A percentile compares a stretch with the other conserved stretches of the same genome.
phyloP scores from a whole-genome alignment of 2,113 vertebrate species.

The Ciconia maguari region DNA sequence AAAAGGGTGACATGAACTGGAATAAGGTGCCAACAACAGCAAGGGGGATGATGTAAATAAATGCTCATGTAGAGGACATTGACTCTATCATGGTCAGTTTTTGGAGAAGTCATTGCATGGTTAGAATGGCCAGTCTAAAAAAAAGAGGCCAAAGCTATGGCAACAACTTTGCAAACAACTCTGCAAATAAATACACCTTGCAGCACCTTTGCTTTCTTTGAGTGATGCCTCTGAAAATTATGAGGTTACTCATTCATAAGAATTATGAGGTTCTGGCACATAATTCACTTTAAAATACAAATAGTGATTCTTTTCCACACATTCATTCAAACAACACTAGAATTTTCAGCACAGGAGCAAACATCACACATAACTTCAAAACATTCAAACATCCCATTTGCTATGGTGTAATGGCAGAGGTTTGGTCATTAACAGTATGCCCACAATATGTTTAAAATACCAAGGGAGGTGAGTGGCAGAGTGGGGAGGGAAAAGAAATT shows the following conservation, averaged over 20 bases:
- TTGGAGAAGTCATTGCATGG: neutral
- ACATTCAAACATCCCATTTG: neutral
- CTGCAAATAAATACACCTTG: neutral
- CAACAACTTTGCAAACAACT: neutral
- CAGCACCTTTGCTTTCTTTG: neutral
- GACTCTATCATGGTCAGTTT: neutral
- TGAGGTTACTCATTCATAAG: neutral
- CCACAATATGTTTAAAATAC: neutral
- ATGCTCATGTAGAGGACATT: neutral
- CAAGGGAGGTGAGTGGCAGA: neutral
- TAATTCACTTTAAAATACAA: neutral
- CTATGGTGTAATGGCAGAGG: neutral
- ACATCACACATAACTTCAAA: neutral
- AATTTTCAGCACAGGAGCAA: neutral
- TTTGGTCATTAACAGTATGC: neutral
- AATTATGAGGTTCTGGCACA: neutral
- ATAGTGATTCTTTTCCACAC: neutral
- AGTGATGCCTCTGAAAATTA: neutral
- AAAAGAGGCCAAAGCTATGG: neutral
- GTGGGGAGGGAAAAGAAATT: neutral
- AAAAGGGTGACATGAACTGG: neutral
- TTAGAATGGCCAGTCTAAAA: neutral
- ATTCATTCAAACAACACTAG: neutral
- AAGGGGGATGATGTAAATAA: neutral
- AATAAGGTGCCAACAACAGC: neutral